These are phyloP conservation scores for Andrena dorsata DNA, from an alignment of 2,888 invertebrate genomes.

Conservation along the genomic window DNA sequence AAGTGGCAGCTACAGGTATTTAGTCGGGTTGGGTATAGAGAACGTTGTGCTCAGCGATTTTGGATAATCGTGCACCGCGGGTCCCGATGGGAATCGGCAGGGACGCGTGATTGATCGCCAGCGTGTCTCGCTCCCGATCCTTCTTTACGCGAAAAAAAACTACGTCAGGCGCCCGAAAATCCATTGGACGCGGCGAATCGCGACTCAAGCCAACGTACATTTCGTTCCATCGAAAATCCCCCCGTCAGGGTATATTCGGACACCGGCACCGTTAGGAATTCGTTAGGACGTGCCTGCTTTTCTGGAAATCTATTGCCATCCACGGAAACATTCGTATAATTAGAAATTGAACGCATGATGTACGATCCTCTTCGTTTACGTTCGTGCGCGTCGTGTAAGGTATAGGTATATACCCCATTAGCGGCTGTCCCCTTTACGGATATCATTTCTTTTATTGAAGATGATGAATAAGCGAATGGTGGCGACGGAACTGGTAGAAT, in stretches of 20 bases:
- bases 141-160: not conserved
- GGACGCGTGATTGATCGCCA: conserved; percentile 25
- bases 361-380: not conserved
- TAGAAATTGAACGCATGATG: conserved; percentile 24
- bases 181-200: conserved; percentile 23
- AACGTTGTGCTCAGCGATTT: conserved; percentile 56
- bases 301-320: conserved; percentile 34
- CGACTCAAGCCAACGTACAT: not conserved
- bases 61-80: conserved; percentile 39
- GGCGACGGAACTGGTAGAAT: not conserved
- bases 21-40: conserved; percentile 54
- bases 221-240: conserved; percentile 12
- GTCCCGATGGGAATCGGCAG: not conserved
- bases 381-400: not conserved
- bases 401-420: not conserved
- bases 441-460: not conserved
- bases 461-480: not conserved
- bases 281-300: conserved; percentile 15
- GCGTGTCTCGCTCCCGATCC: not conserved
- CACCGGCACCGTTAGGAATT: conserved; percentile 47
- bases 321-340: conserved; percentile 19
- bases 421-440: conserved; percentile 3
- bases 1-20: conserved; percentile 65
- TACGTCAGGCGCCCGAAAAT: not conserved
- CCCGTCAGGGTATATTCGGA: not conserved